These are phyloP conservation scores for Ophion ventricosus DNA, from an alignment of 2,888 invertebrate genomes.

Conservation along the genomic window DNA sequence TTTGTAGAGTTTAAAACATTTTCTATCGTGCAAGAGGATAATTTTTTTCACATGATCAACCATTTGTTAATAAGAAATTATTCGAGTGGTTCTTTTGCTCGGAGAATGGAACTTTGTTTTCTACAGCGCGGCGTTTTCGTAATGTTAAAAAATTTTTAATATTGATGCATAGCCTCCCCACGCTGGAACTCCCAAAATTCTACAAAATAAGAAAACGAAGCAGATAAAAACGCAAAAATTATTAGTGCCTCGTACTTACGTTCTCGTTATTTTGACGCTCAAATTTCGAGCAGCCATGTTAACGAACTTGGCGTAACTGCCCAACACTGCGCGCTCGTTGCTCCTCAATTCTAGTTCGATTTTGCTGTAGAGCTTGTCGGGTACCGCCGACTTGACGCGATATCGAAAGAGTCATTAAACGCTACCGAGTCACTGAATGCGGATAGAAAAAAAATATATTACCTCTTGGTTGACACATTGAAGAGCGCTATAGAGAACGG, in stretches of 20 bases:
- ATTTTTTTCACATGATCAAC: too few relatives aligned
- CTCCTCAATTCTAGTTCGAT: conserved; percentile 94
- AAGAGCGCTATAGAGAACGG: background rate
- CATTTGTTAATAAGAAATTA: too few relatives aligned
- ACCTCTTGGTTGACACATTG: conserved; percentile 47
- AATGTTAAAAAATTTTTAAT: too few relatives aligned
- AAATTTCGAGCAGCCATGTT: conserved; percentile 92
- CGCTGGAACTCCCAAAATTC: too few relatives aligned
- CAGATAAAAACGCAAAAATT: background rate
- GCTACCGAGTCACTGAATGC: background rate
- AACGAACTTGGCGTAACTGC: conserved; percentile 95
- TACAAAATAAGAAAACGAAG: too few relatives aligned
- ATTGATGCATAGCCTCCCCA: too few relatives aligned
- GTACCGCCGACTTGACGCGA: conserved; percentile 61
- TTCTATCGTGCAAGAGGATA: too few relatives aligned
- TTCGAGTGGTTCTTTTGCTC: too few relatives aligned
- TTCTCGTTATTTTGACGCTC: conserved; percentile 89
- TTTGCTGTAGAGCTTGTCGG: conserved; percentile 92
- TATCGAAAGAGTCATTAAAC: background rate
- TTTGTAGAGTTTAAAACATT: too few relatives aligned
- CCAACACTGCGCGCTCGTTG: conserved; percentile 93
- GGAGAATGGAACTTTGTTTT: too few relatives aligned
- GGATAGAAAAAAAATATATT: background rate
- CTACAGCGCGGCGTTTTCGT: too few relatives aligned
- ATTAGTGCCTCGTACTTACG: conserved; percentile 74